A percentile compares a stretch with the other conserved stretches of the same genome.
phyloP scores from a whole-genome alignment of 2,888 invertebrate species.

The Andricus quercusramuli region DNA sequence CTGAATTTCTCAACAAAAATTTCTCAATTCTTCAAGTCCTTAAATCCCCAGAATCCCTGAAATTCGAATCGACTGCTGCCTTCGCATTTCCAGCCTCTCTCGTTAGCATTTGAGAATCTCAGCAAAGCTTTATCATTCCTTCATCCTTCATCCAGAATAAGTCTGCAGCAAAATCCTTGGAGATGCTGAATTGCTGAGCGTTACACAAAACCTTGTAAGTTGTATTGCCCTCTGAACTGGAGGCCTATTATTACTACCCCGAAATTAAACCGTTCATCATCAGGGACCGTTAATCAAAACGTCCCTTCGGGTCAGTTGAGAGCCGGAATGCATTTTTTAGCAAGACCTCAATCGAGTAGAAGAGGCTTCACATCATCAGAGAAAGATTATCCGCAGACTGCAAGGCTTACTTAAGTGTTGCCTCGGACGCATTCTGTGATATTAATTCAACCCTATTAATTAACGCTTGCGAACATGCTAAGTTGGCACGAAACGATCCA shows the following conservation, averaged over 20 bases:
- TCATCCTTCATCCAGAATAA: not conserved
- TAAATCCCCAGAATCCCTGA: not conserved
- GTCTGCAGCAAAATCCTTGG: not conserved
- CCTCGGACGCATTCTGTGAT: not conserved
- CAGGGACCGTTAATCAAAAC: constrained; percentile 70
- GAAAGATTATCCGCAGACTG: not conserved
- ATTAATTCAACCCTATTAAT: constrained; percentile 26
- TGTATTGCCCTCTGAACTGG: constrained; percentile 43
- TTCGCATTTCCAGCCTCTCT: not conserved
- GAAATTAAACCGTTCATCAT: constrained; percentile 73
- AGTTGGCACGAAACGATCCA: constrained; percentile 25
- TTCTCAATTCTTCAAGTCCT: not conserved
- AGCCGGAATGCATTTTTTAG: constrained; percentile 30
- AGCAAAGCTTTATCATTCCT: constrained; percentile 1
- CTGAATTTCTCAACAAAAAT: not conserved
- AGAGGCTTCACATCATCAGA: not conserved
- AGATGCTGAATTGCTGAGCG: constrained; percentile 14
- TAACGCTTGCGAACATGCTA: constrained; percentile 6
- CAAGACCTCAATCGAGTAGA: not conserved
- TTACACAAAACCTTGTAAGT: constrained; percentile 23
- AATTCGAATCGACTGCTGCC: not conserved
- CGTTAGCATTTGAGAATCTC: constrained; percentile 3
- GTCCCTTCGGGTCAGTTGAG: constrained; percentile 51
- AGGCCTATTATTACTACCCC: constrained; percentile 57
- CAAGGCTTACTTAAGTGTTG: constrained; percentile 1